phyloP scores from a whole-genome alignment of 2,113 vertebrate genomes.

The Tetrax tetrax region DNA sequence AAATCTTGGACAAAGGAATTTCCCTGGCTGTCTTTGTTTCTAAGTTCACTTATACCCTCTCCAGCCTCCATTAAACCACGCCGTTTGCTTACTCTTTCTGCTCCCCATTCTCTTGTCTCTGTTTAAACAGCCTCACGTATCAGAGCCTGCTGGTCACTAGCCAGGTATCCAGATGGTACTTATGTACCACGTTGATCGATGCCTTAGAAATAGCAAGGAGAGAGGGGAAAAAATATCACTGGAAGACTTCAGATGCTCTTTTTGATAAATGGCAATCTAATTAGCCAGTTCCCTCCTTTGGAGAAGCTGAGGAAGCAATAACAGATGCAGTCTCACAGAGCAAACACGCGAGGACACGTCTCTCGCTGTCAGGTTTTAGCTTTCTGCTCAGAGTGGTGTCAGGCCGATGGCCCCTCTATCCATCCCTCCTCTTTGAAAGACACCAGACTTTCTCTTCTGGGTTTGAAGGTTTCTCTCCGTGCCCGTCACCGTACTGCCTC shows the following conservation, averaged over 20 bases:
- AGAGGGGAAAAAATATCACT: background rate
- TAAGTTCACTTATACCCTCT: background rate
- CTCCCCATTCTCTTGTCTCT: background rate
- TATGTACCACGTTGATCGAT: slow-evolving; percentile 3
- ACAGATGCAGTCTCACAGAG: background rate
- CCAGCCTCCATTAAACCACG: background rate
- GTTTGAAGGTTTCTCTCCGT: background rate
- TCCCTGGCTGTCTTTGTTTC: background rate
- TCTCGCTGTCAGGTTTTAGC: background rate
- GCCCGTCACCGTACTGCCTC: background rate
- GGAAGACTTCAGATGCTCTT: slow-evolving; percentile 15
- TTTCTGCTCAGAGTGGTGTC: background rate
- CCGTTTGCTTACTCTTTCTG: background rate
- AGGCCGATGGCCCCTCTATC: background rate
- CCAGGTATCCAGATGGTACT: slow-evolving; percentile 48
- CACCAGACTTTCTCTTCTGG: background rate
- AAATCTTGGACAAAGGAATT: background rate
- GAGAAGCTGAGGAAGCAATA: background rate
- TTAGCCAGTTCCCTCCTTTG: background rate
- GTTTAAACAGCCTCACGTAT: background rate
- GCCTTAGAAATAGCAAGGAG: slow-evolving; percentile 7
- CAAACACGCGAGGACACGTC: background rate
- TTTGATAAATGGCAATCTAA: slow-evolving; percentile 32
- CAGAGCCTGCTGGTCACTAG: slow-evolving; percentile 29
- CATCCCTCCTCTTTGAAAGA: background rate